A percentile compares a stretch with the other conserved stretches of the same genome.
Evolutionary conservation across 2,797 vertebrate genomes (phyloP).

Genomic region (Anableps anableps): DNA sequence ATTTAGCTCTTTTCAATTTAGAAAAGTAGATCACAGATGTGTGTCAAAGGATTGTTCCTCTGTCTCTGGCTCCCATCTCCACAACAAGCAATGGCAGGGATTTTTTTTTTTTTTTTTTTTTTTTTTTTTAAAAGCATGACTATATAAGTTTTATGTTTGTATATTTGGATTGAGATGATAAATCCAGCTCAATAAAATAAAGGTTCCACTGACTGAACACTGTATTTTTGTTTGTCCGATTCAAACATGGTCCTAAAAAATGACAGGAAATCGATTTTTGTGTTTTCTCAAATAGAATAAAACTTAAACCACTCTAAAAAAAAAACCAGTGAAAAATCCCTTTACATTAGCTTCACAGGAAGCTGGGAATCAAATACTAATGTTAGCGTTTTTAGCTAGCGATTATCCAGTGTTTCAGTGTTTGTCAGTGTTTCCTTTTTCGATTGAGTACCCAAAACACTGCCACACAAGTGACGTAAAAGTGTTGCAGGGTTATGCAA

Average conservation of each 20-base stretch:
- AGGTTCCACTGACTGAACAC: not conserved
- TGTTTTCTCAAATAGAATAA: not conserved
- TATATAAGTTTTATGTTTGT: not conserved
- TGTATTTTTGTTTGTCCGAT: not conserved
- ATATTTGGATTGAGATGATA: not conserved
- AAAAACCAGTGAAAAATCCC: not conserved
- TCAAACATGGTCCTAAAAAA: not conserved
- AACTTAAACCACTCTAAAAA: not conserved
- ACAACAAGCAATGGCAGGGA: conserved; percentile 34
- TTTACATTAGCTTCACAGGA: not conserved
- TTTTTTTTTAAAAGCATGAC: not conserved
- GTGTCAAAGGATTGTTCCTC: conserved; percentile 70
- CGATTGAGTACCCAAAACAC: not conserved
- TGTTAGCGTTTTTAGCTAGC: not conserved
- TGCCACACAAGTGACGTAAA: not conserved
- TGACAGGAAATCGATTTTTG: not conserved
- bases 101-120: not conserved
- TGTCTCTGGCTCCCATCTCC: conserved; percentile 13
- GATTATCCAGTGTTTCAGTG: not conserved
- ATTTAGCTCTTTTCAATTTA: conserved; percentile 77
- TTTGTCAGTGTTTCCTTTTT: not conserved
- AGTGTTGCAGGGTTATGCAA: not conserved
- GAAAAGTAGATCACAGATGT: conserved; percentile 79
- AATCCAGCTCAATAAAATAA: not conserved
- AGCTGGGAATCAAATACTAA: not conserved